Evolutionary conservation across 2,888 invertebrate species (phyloP), one percentile per base, ranked within the genome.

Genomic region (Nomada ferruginata): DNA sequence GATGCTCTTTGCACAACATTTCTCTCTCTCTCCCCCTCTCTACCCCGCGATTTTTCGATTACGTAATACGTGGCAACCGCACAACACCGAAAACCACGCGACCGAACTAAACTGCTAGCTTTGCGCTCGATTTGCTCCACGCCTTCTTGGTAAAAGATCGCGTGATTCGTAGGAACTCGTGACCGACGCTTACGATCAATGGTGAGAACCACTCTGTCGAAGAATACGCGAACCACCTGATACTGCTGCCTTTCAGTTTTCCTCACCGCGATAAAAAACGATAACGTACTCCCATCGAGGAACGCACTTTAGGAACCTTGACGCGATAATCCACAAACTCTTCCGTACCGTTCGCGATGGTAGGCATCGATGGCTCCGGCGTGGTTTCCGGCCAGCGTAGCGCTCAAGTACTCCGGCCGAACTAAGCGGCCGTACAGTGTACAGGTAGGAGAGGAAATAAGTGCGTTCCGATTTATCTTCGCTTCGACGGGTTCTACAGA

Each of bases 11-110:
- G 68, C 47, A 50, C 64, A 65, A 75, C 66, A 53, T 69, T 18
- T 44, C 50, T 73, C 29, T 64, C 26, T 55, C 26, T 29, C 36
- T 4, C 26, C 23, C 59, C 2, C 15, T 68, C 23, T 36, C 26
- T 0, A 2, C 36, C 36, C 36, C 7, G 5, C 36, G 36, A 36
- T 36, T 36, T 36, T 36, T 13, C 52, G 63, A 76, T 86, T 85
- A 81, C 42, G 76, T 80, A 85, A 85, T 65, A 13, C 57, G 55
- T 55, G 26, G 68, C 55, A 76, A 68, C 68, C 57, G 20, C 52
- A 2, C 42, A 50, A 53, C 42, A 23, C n/a, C 44, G 47, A 76
- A 50, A 76, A 64, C 61, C 36, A 11, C 26, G 47, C n/a, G 55
- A 20, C 61, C 70, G 69, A 57, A 78, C 71, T 26, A 50, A 61